phyloP scores from a whole-genome alignment of 2,113 vertebrate genomes.

The Platichthys stellatus region DNA sequence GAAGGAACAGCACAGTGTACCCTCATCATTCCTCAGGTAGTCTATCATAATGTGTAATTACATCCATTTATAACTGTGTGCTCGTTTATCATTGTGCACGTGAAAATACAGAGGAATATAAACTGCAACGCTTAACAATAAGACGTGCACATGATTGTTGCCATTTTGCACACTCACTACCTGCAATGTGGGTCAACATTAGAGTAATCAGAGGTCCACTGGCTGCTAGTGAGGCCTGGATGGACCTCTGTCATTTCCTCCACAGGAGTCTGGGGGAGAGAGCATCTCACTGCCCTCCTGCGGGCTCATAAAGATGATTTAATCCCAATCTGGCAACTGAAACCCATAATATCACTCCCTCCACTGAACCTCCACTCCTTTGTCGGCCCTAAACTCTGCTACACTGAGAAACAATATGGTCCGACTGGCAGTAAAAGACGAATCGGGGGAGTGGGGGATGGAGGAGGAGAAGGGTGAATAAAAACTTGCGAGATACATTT shows the following conservation, averaged over 20 bases:
- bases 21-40: not conserved
- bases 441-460: slow-evolving; percentile 9
- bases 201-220: slow-evolving; percentile 49
- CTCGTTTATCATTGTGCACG: not conserved
- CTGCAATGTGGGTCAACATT: slow-evolving; percentile 17
- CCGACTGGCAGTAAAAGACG: slow-evolving; percentile 58
- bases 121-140: not conserved
- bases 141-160: slow-evolving; percentile 5
- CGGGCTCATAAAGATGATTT: slow-evolving; percentile 75
- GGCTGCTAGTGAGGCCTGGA: slow-evolving; percentile 10
- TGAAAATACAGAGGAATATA: not conserved
- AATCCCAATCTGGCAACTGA: slow-evolving; percentile 64
- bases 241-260: slow-evolving; percentile 39
- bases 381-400: slow-evolving; percentile 63
- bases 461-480: slow-evolving; percentile 3
- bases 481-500: not conserved
- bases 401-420: slow-evolving; percentile 73
- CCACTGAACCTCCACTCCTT: slow-evolving; percentile 59
- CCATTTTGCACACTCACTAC: slow-evolving; percentile 13
- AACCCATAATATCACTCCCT: slow-evolving; percentile 66
- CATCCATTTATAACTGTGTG: not conserved
- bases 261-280: slow-evolving; percentile 33
- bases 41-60: not conserved
- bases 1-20: not conserved
- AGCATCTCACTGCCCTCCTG: slow-evolving; percentile 42